A percentile compares a stretch with the other conserved stretches of the same genome.
Evolutionary conservation across 64 coral and sea anemone species (phyloP).

Genomic region (Acropora tenuis): DNA sequence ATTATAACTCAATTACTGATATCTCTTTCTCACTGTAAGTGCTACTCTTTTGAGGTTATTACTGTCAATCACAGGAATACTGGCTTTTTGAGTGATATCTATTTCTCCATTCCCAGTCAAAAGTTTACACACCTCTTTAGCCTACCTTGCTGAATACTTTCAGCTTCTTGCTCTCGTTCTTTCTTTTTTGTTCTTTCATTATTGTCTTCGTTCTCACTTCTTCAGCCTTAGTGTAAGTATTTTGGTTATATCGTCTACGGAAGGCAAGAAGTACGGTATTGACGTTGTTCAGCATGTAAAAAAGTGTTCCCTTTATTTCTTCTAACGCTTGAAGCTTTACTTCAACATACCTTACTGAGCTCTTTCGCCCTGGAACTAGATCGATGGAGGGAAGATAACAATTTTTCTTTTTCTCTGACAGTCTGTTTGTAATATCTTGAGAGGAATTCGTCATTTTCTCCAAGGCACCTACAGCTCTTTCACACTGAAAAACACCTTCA

Average conservation of each 20-base stretch:
- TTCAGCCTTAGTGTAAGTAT: too few species aligned
- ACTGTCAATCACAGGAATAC: too few species aligned
- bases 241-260: too few species aligned
- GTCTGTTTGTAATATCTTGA: conserved; percentile 20
- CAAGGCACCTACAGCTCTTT: conserved; percentile 48
- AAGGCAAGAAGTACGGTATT: too few species aligned
- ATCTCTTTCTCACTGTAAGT: too few species aligned
- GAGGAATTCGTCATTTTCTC: conserved; percentile 52
- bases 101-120: conserved; percentile 13
- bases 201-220: not conserved
- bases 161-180: not conserved
- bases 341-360: conserved; percentile 10
- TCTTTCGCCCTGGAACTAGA: not conserved
- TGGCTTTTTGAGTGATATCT: not conserved
- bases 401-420: not conserved
- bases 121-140: not conserved
- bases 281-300: too few species aligned
- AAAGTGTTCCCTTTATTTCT: not conserved
- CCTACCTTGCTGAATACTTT: too few species aligned
- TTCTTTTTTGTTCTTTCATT: conserved; percentile 15
- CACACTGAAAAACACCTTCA: conserved; percentile 5
- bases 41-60: too few species aligned
- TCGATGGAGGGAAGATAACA: not conserved
- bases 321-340: conserved; percentile 9
- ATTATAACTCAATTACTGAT: not conserved